These are phyloP conservation scores for Lepidotrigona ventralis DNA, from an alignment of 1,140 invertebrate species.

Conservation along the genomic window DNA sequence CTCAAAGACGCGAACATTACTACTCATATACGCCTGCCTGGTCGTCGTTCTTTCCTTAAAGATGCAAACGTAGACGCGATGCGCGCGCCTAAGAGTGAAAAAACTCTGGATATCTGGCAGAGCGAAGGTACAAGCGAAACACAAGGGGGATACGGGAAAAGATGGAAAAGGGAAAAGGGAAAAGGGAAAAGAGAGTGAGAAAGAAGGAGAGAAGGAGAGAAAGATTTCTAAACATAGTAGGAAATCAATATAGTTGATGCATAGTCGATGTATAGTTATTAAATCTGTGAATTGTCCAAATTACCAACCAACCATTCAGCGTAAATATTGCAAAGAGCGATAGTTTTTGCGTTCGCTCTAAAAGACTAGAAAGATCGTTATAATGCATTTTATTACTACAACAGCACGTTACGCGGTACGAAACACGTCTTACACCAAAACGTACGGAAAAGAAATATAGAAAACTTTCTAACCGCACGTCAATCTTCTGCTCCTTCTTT, in stretches of 20 bases:
- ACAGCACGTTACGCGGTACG: no score
- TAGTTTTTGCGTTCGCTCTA: not conserved
- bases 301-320: not conserved
- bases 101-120: not conserved
- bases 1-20: not conserved
- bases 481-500: conserved; percentile 62
- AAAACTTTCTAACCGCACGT: not conserved
- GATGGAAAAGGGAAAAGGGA: not conserved
- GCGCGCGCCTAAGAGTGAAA: not conserved
- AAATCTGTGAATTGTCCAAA: not conserved
- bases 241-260: conserved; percentile 32
- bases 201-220: not conserved
- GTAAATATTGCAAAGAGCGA: not conserved
- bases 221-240: conserved; percentile 36
- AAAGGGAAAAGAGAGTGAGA: not conserved
- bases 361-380: not conserved
- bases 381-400: no score
- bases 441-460: not conserved
- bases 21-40: no score
- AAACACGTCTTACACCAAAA: not conserved
- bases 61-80: not conserved
- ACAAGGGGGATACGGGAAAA: not conserved
- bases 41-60: not conserved
- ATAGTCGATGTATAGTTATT: not conserved
- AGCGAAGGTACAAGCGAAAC: not conserved